Evolutionary conservation across 1,140 invertebrate species (phyloP), one percentile per base, ranked within the genome.

Genomic region (Acromyrmex heyeri): DNA sequence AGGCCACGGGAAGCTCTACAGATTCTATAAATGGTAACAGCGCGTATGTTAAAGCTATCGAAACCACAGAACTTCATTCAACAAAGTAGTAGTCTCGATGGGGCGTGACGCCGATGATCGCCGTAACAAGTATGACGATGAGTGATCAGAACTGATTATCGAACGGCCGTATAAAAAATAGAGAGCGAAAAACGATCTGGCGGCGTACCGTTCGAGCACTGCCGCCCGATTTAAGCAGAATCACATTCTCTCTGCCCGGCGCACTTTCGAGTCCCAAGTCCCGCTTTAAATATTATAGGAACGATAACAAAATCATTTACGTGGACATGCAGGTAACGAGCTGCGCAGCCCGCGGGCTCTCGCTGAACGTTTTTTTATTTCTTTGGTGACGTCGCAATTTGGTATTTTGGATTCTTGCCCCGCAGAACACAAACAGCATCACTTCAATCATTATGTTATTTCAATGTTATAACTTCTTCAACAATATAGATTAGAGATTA

Each of bases 311-410:
- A 86, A 91, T 89, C 91, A 93, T 93, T 93, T 92, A 48, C 69
- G 72, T 16, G 70, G 70, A 64, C 76, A 78, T 50, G 34, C 53
- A 75, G 53, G 12, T 69, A 64, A 61, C 61, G 24, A 57, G 44
- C 34, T 86, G 78, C 77, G 30, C 59, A 59, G n/a, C 24, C 48
- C 24, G 64, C 27, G 88, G 10, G 53, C 64, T 61, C 76, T 85
- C 61, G 67, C 73, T 70, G 75, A 65, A 75, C 70, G 85, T 83
- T 76, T 82, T 87, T 44, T 64, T 27, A 87, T 87, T 87, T 94
- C 93, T 94, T 95, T 95, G 93, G 93, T 94, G 93, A 94, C 90
- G 89, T 88, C 65, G 89, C 92, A 69, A 92, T 94, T 94, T 94
- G 92, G 93, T 93, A 93, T 91, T 44, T 44, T 44, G 38, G 38